Base-by-base conservation (phyloP, 2,888 invertebrate species). In the Nomada fucata region DNA sequence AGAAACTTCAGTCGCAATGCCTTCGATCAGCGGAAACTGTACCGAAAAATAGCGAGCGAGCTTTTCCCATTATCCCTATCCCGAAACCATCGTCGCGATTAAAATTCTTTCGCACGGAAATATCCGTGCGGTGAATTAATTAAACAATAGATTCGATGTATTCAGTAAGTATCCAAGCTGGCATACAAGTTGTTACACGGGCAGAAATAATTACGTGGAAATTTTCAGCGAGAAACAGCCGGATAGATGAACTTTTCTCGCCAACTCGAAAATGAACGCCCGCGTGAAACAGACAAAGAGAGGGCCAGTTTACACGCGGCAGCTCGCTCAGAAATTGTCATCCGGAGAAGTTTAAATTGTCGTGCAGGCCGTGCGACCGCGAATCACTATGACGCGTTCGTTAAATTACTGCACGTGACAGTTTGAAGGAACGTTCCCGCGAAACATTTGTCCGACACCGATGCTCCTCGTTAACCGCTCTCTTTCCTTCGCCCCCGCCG, bases 351-450 rank as follows among this genome's bases (percentile, higher is more conserved):
- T 82, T 82, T 74, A 75, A 82, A 82, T 60, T 65, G 71, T 68
- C 71, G 67, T 68, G 74, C 81, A 80, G 63, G 74, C 67, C 53
- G 57, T 79, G 47, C 61, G 53, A 73, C 80, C 72, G 67, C 74
- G 73, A 67, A 67, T 82, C 74, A 68, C 70, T 50, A 42, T 11
- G 57, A 20, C 44, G 9, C 55, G 76, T 81, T 81, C 70, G 70
- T 79, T 75, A 75, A 79, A 82, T 82, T 82, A 79, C 73, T 73
- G 73, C 64, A 36, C 59, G 11, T 29, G 72, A 72, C 79, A 79
- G 64, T 70, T 76, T 65, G 55, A 76, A 72, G 60, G 64, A 71
- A 64, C n/a, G 70, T 53, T 65, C 29, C 5, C 29, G 44, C 53
- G 18, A n/a, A 9, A 47, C 63, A 29, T 1, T 69, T 29, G 55